These are phyloP conservation scores for Menidia menidia DNA, from an alignment of 2,797 vertebrate species.

Conservation along the genomic window DNA sequence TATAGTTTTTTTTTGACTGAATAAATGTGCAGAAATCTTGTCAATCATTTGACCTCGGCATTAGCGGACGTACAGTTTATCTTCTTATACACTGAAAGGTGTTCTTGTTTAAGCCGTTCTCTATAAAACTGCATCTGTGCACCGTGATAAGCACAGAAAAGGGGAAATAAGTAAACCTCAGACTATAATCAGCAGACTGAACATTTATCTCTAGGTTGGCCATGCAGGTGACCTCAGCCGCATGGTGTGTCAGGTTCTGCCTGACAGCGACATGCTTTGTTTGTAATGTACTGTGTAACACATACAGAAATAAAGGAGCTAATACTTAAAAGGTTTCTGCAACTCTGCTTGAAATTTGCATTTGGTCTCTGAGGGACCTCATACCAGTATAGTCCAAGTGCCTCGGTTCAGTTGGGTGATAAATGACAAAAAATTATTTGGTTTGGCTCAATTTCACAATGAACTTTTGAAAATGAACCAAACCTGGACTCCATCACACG, in stretches of 20 bases:
- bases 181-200: conserved; percentile 70
- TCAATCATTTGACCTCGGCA: conserved; percentile 29
- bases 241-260: conserved; percentile 35
- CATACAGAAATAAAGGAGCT: neutral
- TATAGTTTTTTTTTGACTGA: conserved; percentile 6
- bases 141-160: conserved; percentile 78
- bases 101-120: conserved; percentile 71
- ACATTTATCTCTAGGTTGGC: conserved; percentile 63
- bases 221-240: conserved; percentile 63
- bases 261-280: conserved; percentile 9
- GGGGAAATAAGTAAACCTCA: conserved; percentile 84
- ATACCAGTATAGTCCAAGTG: too few species aligned
- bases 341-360: neutral
- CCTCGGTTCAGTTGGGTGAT: too few species aligned
- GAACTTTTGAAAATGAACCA: too few species aligned
- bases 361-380: neutral
- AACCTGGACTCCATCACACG: too few species aligned
- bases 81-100: conserved; percentile 41
- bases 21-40: conserved; percentile 32
- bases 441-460: too few species aligned
- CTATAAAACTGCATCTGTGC: conserved; percentile 72
- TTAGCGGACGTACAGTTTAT: conserved; percentile 24
- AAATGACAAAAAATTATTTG: too few species aligned
- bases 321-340: conserved; percentile 1
- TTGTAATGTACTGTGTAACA: conserved; percentile 12